Evolutionary conservation across 2,113 vertebrate species (phyloP).

Genomic region (Choloepus hoffmanni): DNA sequence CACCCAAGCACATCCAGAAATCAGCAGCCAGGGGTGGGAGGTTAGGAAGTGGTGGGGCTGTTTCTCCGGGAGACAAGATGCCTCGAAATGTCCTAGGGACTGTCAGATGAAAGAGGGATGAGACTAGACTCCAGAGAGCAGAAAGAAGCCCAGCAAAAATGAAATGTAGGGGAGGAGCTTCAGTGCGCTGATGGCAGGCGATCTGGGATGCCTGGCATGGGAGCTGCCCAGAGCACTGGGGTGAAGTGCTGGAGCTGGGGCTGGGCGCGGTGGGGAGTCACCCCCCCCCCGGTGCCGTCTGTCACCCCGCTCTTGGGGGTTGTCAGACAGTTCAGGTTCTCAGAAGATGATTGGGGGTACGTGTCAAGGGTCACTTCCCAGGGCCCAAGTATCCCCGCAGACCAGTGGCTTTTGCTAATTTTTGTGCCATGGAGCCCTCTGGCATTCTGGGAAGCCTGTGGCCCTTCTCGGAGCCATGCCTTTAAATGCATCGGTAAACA

Average conservation of each 20-base stretch:
- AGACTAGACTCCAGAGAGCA: background rate
- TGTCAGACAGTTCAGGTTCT: background rate
- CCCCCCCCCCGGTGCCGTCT: background rate
- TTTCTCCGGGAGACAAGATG: background rate
- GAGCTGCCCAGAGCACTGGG: background rate
- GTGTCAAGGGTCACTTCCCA: background rate
- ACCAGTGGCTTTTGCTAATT: background rate
- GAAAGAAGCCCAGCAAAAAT: background rate
- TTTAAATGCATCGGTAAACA: slow-evolving; percentile 10
- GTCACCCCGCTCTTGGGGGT: background rate
- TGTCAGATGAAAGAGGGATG: background rate
- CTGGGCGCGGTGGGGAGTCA: background rate
- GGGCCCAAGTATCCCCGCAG: background rate
- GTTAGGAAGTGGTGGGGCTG: background rate
- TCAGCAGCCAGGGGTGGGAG: background rate
- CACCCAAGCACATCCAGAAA: background rate
- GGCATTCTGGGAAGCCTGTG: background rate
- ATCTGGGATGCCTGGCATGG: background rate
- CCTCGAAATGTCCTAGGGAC: background rate
- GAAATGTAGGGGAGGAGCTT: background rate
- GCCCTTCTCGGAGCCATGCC: background rate
- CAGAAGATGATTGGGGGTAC: background rate
- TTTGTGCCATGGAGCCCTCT: background rate
- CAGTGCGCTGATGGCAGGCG: background rate
- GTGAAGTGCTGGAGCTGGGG: background rate